Conservation (phyloP, 2,113 vertebrate genomes). For the Helogale parvula region DNA sequence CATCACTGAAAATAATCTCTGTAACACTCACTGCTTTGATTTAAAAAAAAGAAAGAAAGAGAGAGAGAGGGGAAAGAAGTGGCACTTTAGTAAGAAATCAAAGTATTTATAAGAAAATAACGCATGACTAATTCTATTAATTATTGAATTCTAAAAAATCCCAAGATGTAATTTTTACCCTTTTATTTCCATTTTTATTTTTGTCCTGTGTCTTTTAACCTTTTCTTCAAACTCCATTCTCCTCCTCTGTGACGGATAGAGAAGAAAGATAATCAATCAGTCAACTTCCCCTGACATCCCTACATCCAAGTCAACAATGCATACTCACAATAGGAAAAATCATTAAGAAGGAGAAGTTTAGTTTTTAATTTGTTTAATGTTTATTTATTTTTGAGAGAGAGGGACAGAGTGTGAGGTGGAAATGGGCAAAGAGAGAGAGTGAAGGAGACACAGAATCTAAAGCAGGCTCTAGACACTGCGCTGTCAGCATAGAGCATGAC, state of each 20-base stretch:
- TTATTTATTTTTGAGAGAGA: no score
- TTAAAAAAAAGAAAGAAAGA: conserved; percentile 69
- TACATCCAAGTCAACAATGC: neutral
- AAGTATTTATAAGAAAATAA: neutral
- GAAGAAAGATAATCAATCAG: neutral
- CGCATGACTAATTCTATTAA: neutral
- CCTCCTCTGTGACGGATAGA: neutral
- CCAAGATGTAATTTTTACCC: neutral
- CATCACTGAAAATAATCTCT: conserved; percentile 89
- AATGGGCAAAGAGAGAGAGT: no score
- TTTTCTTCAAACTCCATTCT: neutral
- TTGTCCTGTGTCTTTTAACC: neutral
- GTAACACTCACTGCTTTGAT: conserved; percentile 86
- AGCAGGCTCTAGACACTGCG: no score
- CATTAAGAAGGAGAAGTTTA: neutral
- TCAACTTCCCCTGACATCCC: neutral
- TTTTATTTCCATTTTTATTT: neutral
- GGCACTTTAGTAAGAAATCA: neutral
- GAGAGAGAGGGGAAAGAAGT: neutral
- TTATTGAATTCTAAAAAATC: neutral
- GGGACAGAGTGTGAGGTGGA: no score
- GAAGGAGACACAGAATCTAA: no score
- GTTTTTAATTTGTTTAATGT: no score
- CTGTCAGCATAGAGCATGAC: no score
- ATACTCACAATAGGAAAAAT: neutral